Evolutionary conservation across 2,797 vertebrate genomes (phyloP).

Genomic region (Meriones psammophilus): DNA sequence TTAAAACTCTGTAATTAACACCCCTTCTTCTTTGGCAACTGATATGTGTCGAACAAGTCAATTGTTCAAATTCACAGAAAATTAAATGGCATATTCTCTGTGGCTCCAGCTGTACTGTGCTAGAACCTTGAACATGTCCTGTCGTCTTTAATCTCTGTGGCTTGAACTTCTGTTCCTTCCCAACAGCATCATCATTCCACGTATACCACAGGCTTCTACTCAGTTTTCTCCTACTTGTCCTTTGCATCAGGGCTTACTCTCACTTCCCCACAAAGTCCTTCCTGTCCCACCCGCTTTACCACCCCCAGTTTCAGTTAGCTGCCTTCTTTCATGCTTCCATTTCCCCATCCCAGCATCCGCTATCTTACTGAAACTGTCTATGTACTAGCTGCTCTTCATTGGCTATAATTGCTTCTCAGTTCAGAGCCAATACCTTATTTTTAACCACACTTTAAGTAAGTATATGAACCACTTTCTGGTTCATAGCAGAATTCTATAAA

Average conservation of each 20-base stretch:
- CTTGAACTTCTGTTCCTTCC: not conserved
- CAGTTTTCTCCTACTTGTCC: not conserved
- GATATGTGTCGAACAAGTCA: not conserved
- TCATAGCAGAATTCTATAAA: not conserved
- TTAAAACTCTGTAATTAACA: not conserved
- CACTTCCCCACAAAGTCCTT: conserved; percentile 41
- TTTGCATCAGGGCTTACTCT: conserved; percentile 6
- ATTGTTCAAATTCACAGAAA: not conserved
- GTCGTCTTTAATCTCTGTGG: not conserved
- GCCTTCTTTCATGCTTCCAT: conserved; percentile 35
- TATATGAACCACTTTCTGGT: not conserved
- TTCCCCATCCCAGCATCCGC: conserved; percentile 18
- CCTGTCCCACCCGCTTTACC: not conserved
- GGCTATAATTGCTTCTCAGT: not conserved
- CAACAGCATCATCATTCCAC: not conserved
- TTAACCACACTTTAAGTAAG: not conserved
- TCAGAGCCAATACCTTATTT: not conserved
- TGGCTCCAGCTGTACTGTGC: not conserved
- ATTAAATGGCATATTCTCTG: not conserved
- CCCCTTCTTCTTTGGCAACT: not conserved
- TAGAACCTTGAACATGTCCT: not conserved
- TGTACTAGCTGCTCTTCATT: not conserved
- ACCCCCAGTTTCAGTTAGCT: not conserved
- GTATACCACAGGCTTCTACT: not conserved
- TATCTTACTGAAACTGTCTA: not conserved